A percentile compares a stretch with the other conserved stretches of the same genome.
These are phyloP conservation scores for Ecdyonurus torrentis DNA, from an alignment of 2,888 invertebrate species.

Conservation along the genomic window DNA sequence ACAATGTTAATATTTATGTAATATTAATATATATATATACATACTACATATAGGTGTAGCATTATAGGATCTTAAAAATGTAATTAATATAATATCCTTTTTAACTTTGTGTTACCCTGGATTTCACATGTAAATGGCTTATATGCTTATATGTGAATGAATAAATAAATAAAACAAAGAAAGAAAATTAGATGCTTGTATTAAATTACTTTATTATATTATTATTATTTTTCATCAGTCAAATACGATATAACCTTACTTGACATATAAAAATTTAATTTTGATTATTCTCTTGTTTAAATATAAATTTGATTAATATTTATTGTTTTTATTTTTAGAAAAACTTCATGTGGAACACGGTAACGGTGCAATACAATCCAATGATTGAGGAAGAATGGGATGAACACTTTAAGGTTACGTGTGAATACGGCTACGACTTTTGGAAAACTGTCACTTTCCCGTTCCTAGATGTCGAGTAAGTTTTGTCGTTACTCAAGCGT, in stretches of 20 bases:
- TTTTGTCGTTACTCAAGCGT: too few species aligned
- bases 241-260: slow-evolving; percentile 6
- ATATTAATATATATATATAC: too few species aligned
- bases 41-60: too few species aligned
- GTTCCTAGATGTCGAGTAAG: slow-evolving; percentile 87
- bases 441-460: slow-evolving; percentile 95
- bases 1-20: too few species aligned
- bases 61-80: too few species aligned
- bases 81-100: too few species aligned
- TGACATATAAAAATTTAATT: not conserved
- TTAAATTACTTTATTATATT: not conserved
- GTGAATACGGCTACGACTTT: slow-evolving; percentile 91
- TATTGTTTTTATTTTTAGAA: slow-evolving; percentile 42
- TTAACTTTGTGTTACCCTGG: too few species aligned
- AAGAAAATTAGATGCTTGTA: too few species aligned
- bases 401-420: slow-evolving; percentile 89
- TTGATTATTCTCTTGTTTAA: slow-evolving; percentile 11
- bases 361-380: slow-evolving; percentile 85
- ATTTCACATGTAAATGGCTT: too few species aligned
- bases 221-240: not conserved
- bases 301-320: too few species aligned
- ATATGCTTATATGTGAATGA: too few species aligned
- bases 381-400: slow-evolving; percentile 87
- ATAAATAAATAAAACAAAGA: too few species aligned
- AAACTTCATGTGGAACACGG: slow-evolving; percentile 94